phyloP scores from a whole-genome alignment of 1,140 invertebrate genomes.

The Metopolophium dirhodum region DNA sequence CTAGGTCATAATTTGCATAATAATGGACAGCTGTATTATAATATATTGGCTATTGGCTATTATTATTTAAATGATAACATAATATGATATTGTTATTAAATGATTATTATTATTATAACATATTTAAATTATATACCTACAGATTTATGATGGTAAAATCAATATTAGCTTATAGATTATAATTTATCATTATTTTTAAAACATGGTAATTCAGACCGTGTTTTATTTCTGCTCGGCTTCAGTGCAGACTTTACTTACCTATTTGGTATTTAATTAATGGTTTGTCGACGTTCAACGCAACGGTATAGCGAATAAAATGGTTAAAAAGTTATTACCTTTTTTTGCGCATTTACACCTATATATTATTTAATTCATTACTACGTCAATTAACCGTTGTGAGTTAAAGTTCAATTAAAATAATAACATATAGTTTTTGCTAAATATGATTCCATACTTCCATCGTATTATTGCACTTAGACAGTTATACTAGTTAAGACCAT shows the following conservation, averaged over 20 bases:
- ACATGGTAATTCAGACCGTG: not conserved
- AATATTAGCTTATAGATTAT: not conserved
- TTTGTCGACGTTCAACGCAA: not conserved
- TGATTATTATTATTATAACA: not conserved
- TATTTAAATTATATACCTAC: not conserved
- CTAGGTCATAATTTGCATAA: not conserved
- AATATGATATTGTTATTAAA: not conserved
- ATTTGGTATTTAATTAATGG: not conserved
- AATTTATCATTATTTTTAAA: constrained; percentile 19
- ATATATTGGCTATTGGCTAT: not conserved
- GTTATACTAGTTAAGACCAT: not conserved
- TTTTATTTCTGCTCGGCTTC: not conserved
- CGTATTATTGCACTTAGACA: not conserved
- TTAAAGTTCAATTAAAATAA: not conserved
- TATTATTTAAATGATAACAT: not conserved
- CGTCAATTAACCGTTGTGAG: not conserved
- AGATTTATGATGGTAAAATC: not conserved
- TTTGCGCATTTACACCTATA: not conserved
- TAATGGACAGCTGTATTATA: not conserved
- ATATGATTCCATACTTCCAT: not conserved
- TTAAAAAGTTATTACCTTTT: not conserved
- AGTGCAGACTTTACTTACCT: not conserved
- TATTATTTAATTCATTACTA: not conserved
- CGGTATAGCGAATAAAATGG: not conserved
- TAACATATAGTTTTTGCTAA: not conserved